Evolutionary conservation across 2,797 vertebrate genomes (phyloP).

Genomic region (Gallinago nigripennis): DNA sequence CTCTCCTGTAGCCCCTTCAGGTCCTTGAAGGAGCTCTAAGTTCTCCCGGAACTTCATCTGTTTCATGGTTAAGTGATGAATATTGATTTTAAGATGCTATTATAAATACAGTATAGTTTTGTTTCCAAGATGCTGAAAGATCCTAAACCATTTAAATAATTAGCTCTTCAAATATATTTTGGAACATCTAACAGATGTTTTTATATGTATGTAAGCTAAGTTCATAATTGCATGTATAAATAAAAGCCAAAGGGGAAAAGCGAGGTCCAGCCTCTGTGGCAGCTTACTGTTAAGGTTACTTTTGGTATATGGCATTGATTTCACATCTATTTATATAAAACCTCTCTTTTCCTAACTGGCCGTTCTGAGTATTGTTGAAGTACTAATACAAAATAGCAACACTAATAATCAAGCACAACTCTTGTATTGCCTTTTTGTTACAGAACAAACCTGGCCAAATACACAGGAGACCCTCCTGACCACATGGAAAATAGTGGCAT

Average conservation of each 20-base stretch:
- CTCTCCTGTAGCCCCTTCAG: too few species aligned
- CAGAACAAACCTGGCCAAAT: conserved; percentile 84
- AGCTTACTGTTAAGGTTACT: not conserved
- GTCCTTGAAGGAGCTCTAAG: too few species aligned
- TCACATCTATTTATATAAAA: not conserved
- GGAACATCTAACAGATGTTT: not conserved
- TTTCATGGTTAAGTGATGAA: not conserved
- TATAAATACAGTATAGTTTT: not conserved
- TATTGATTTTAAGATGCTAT: not conserved
- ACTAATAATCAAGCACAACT: not conserved
- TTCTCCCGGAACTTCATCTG: not conserved
- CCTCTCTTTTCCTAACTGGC: not conserved
- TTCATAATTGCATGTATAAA: not conserved
- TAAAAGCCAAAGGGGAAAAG: not conserved
- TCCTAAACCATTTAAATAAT: not conserved
- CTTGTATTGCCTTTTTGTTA: not conserved
- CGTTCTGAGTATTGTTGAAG: not conserved
- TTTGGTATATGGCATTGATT: not conserved
- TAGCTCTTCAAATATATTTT: not conserved
- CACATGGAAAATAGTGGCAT: conserved; percentile 88
- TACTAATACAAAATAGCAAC: not conserved
- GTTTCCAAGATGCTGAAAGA: not conserved
- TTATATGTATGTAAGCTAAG: not conserved
- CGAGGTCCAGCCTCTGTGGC: not conserved
- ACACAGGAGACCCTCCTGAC: conserved; percentile 84